Evolutionary conservation across 2,797 vertebrate genomes (phyloP).

Genomic region (Chiloscyllium punctatum): DNA sequence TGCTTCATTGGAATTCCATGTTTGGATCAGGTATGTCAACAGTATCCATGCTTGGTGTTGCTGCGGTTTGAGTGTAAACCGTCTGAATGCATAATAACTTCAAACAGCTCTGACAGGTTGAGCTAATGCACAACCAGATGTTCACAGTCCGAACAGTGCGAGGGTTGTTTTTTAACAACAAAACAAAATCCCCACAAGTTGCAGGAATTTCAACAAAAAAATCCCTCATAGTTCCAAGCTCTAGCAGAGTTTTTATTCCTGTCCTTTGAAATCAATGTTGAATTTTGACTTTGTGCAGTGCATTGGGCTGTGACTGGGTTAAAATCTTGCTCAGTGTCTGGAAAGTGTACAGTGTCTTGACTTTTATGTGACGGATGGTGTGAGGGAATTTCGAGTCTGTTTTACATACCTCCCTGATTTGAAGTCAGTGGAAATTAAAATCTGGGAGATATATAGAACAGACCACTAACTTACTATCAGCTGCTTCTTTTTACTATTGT

Average conservation of each 20-base stretch:
- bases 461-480: background rate
- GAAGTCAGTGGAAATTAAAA: background rate
- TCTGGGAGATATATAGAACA: background rate
- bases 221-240: background rate
- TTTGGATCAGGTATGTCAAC: conserved; percentile 29
- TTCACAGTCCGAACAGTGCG: background rate
- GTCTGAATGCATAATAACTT: background rate
- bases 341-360: no score
- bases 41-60: background rate
- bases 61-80: background rate
- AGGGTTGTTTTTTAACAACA: no score
- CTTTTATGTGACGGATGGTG: background rate
- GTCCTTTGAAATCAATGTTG: background rate
- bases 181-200: background rate
- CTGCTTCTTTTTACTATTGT: background rate
- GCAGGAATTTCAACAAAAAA: background rate
- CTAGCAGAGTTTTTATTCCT: background rate
- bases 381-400: background rate
- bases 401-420: background rate
- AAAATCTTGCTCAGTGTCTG: background rate
- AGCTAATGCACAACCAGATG: background rate
- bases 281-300: background rate
- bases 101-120: background rate
- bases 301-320: background rate
- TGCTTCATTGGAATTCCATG: conserved; percentile 12